phyloP scores from a whole-genome alignment of 2,113 vertebrate species.

The Stegostoma tigrinum region DNA sequence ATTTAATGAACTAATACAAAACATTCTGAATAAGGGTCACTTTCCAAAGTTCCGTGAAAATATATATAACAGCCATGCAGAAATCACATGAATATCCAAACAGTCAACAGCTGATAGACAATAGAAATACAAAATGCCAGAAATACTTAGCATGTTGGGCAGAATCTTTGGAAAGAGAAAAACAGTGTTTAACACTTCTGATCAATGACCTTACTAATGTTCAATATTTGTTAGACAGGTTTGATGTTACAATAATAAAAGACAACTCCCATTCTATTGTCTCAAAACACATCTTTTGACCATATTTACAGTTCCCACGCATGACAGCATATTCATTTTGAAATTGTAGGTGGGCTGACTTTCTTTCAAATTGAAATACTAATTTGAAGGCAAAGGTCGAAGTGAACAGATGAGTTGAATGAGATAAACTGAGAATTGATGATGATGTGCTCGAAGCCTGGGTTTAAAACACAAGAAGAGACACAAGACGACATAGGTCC shows the following conservation, averaged over 20 bases:
- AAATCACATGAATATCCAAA: not conserved
- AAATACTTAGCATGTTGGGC: not conserved
- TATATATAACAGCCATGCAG: not conserved
- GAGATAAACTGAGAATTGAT: not conserved
- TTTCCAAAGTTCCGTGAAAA: not conserved
- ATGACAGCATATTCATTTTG: not conserved
- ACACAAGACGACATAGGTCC: not conserved
- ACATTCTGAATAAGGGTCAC: not conserved
- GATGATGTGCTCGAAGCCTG: not conserved
- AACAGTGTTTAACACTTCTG: not conserved
- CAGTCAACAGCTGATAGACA: not conserved
- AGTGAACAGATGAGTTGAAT: not conserved
- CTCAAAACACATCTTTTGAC: not conserved
- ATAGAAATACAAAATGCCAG: not conserved
- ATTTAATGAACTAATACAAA: no score
- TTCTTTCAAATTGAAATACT: not conserved
- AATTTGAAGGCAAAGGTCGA: not conserved
- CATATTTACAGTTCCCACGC: not conserved
- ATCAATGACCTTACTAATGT: not conserved
- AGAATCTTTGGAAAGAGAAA: not conserved
- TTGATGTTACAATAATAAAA: not conserved
- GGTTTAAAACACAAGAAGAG: not conserved
- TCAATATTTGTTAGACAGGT: not conserved
- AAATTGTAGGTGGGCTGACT: not conserved
- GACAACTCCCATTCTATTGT: not conserved